These are phyloP conservation scores for Geotrypetes seraphini DNA, from an alignment of 2,797 vertebrate species.

Conservation along the genomic window DNA sequence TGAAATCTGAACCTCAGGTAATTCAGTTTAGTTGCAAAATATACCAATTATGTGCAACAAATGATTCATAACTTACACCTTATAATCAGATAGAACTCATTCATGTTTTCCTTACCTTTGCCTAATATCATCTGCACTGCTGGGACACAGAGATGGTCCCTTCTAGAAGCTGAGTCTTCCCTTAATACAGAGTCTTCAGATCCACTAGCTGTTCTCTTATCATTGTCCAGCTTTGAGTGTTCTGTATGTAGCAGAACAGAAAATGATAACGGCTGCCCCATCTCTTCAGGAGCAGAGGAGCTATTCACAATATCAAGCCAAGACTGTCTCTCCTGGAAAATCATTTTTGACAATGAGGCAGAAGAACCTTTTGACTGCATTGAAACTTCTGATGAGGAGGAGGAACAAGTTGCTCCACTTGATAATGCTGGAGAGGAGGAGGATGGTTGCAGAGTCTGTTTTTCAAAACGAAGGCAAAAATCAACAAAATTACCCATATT, in stretches of 20 bases:
- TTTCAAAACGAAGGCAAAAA: constrained; percentile 27
- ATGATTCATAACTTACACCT: too few species aligned
- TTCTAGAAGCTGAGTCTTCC: constrained; percentile 17
- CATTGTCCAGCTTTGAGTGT: constrained; percentile 3
- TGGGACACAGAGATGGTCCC: constrained; percentile 24
- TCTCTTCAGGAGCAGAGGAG: constrained; percentile 30
- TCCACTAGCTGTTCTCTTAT: constrained; percentile 22
- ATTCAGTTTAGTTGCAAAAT: too few species aligned
- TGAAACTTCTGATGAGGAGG: constrained; percentile 68
- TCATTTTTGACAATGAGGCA: constrained; percentile 59
- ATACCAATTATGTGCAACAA: too few species aligned
- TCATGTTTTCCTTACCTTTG: constrained; percentile 51
- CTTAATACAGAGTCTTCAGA: constrained; percentile 23
- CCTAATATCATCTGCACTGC: constrained; percentile 18
- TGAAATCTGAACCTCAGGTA: too few species aligned
- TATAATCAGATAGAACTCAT: too few species aligned
- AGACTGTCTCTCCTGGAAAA: constrained; percentile 55
- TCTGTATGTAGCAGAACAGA: constrained; percentile 54
- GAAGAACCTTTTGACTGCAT: constrained; percentile 60
- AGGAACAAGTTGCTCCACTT: constrained; percentile 62
- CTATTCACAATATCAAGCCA: constrained; percentile 65
- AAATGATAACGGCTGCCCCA: constrained; percentile 49
- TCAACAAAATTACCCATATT: neutral
- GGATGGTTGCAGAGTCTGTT: constrained; percentile 55
- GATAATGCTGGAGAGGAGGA: constrained; percentile 60